phyloP scores from a whole-genome alignment of 2,888 invertebrate species.

The Clivina fossor region DNA sequence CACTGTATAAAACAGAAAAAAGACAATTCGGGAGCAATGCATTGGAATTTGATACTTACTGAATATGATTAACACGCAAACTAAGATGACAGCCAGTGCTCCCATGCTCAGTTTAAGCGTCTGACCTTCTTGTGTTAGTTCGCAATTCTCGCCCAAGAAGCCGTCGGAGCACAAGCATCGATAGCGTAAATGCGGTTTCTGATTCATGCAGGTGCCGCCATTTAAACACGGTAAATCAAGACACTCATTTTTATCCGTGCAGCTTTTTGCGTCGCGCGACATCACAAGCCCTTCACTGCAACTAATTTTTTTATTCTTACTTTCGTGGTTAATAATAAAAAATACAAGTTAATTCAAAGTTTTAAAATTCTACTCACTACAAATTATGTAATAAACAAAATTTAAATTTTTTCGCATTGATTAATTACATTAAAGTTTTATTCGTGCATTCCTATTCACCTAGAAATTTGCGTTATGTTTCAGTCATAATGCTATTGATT shows the following conservation, averaged over 20 bases:
- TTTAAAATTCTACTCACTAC: too few relatives aligned
- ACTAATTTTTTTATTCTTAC: too few relatives aligned
- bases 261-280: slow-evolving; percentile 81
- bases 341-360: slow-evolving; percentile 15
- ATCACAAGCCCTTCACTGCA: slow-evolving; percentile 92
- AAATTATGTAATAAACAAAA: too few relatives aligned
- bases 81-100: slow-evolving; percentile 94
- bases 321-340: slow-evolving; percentile 11
- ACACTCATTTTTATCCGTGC: slow-evolving; percentile 95
- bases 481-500: too few relatives aligned
- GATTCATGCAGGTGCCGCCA: slow-evolving; percentile 89
- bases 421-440: too few relatives aligned
- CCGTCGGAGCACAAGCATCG: slow-evolving; percentile 90
- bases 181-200: slow-evolving; percentile 82
- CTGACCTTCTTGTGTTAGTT: slow-evolving; percentile 90
- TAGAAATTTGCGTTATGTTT: too few relatives aligned
- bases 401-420: too few relatives aligned
- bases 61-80: slow-evolving; percentile 94
- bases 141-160: slow-evolving; percentile 93
- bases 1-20: slow-evolving; percentile 14
- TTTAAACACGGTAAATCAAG: slow-evolving; percentile 91
- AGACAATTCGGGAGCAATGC: slow-evolving; percentile 19
- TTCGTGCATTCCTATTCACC: too few relatives aligned
- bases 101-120: slow-evolving; percentile 95
- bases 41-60: slow-evolving; percentile 72